phyloP scores from a whole-genome alignment of 2,797 vertebrate species.

The Neosilurus mollespiculum region DNA sequence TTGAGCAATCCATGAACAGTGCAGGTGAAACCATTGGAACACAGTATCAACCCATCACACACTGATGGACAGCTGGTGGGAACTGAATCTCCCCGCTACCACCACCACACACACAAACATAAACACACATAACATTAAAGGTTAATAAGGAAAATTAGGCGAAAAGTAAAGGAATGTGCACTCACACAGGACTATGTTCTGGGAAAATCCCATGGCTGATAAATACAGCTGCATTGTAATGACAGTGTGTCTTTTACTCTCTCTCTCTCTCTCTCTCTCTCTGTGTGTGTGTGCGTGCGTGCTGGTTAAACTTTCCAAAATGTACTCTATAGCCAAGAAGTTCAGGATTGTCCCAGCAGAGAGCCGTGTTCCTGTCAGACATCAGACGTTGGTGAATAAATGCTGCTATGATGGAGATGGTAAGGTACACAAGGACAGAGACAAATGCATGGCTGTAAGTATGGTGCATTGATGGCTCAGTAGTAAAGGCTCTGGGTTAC shows the following conservation, averaged over 20 bases:
- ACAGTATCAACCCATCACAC: slow-evolving; percentile 62
- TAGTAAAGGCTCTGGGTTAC: too few species aligned
- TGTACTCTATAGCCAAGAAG: slow-evolving; percentile 27
- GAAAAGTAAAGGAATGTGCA: slow-evolving; percentile 39
- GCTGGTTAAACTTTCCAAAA: slow-evolving; percentile 25
- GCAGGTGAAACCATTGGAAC: slow-evolving; percentile 63
- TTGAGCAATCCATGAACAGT: slow-evolving; percentile 59
- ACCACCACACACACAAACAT: neutral
- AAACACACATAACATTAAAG: slow-evolving; percentile 42
- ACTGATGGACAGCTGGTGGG: slow-evolving; percentile 47
- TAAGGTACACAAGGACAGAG: slow-evolving; percentile 22
- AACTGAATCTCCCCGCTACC: slow-evolving; percentile 15
- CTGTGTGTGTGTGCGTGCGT: slow-evolving; percentile 26
- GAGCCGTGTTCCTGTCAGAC: slow-evolving; percentile 36
- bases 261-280: too few species aligned
- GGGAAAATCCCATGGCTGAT: slow-evolving; percentile 54
- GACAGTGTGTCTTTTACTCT: slow-evolving; percentile 13
- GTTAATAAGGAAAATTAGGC: slow-evolving; percentile 31
- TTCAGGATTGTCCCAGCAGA: slow-evolving; percentile 32
- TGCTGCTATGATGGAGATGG: slow-evolving; percentile 6
- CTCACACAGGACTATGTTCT: slow-evolving; percentile 42
- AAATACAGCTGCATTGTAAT: slow-evolving; percentile 56
- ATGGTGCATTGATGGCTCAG: neutral
- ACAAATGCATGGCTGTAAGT: slow-evolving; percentile 5
- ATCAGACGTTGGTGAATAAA: slow-evolving; percentile 22